These are phyloP conservation scores for Ochotona curzoniae DNA, from an alignment of 2,113 vertebrate species.

Conservation along the genomic window DNA sequence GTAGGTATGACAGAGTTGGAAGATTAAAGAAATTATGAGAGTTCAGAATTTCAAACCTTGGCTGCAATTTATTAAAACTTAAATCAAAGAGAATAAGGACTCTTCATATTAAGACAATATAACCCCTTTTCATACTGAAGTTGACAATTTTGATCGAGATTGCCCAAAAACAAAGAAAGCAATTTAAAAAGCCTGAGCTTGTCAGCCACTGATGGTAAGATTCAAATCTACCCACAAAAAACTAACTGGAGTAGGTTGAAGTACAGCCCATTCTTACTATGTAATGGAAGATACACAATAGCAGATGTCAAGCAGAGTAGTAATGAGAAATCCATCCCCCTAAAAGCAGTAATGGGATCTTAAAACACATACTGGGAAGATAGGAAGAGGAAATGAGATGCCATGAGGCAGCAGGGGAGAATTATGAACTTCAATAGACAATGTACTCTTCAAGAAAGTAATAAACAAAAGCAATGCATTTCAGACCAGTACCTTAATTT, in stretches of 20 bases:
- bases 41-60: background rate
- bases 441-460: background rate
- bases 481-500: background rate
- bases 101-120: slow-evolving; percentile 31
- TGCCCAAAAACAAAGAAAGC: background rate
- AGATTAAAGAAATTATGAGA: background rate
- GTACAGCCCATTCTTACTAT: background rate
- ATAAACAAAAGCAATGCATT: background rate
- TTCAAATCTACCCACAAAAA: background rate
- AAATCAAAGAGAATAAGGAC: background rate
- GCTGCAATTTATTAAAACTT: slow-evolving; percentile 37
- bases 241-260: background rate
- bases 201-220: background rate
- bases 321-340: background rate
- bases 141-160: slow-evolving; percentile 23
- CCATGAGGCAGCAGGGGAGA: background rate
- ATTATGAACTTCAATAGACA: background rate
- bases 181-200: slow-evolving; percentile 12
- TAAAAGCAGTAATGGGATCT: background rate
- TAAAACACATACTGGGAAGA: background rate
- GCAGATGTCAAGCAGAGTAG: slow-evolving; percentile 9
- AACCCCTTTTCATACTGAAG: background rate
- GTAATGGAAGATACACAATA: slow-evolving; percentile 1
- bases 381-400: slow-evolving; percentile 7
- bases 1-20: background rate